Base-by-base conservation (phyloP, 2,888 invertebrate species). In the Drymonia ruficornis region DNA sequence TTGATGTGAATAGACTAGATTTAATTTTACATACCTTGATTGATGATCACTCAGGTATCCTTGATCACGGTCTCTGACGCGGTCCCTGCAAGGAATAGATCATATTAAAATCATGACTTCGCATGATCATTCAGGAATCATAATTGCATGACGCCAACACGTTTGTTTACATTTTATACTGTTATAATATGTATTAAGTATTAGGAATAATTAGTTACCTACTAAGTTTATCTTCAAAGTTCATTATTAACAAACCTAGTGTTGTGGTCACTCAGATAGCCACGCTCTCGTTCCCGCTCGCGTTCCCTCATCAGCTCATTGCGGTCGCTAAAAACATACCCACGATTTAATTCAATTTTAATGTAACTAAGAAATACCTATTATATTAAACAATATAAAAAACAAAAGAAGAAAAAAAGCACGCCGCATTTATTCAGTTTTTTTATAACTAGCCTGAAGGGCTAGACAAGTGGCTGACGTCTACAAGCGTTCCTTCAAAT, bases 41-140 rank as follows among this genome's bases (percentile, higher is more conserved):
- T 96, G 96, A 80, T 96, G 96, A 81, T 97, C 96, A 76, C 96
- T 96, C 55, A 96, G 93, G 80, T 97, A 96, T 61, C 97, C 97
- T 74, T 92, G 92, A 63, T 92, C 92, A 47, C 91, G 84, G 60
- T 92, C 91, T 51, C 90, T 74, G 12, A 83, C 71, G 28, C 91
- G 83, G 51, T 92, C 91, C 73, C 91, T 91, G 75, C 52, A 71
- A 76, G 62, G 71, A 76, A 68, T 45, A 52, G 55, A 46, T 7
- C 45, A 45, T 47, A 42, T 28, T 12, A 34, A 45, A 36, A 38
- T 16, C 12, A 23, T 31, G 16, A 45, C n/a, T 18, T 42, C 1
- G 8, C 42, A 42, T 18, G 12, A 6, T 31, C 5, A 4, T 23
- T 23, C 23, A 23, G 23, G 23, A 23, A 23, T 2, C 23, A 23